These are phyloP conservation scores for Athalia circularis DNA, from an alignment of 2,888 invertebrate species.

Conservation along the genomic window DNA sequence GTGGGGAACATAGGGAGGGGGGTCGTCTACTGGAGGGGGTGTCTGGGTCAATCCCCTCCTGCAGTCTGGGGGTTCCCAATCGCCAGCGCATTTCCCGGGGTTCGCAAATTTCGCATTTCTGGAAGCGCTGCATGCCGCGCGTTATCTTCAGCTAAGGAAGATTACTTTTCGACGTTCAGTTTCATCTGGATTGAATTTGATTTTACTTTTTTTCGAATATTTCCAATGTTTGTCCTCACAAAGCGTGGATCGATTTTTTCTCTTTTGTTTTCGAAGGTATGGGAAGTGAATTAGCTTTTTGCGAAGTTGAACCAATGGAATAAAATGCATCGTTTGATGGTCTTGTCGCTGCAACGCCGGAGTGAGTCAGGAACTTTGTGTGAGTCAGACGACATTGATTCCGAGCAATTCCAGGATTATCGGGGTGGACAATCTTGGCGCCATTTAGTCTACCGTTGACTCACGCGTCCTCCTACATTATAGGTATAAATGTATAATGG, in stretches of 20 bases:
- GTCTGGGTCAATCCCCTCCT: constrained; percentile 74
- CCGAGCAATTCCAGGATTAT: constrained; percentile 27
- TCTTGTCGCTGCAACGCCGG: background rate
- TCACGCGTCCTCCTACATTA: constrained; percentile 15
- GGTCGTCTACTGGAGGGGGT: constrained; percentile 71
- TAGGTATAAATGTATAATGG: background rate
- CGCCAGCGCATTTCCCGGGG: constrained; percentile 72
- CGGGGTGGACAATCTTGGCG: constrained; percentile 40
- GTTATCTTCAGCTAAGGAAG: too few species aligned
- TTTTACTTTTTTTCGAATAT: too few species aligned
- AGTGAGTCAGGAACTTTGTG: constrained; percentile 24
- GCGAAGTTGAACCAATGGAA: background rate
- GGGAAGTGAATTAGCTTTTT: background rate
- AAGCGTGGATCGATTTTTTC: too few species aligned
- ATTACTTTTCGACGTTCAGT: too few species aligned
- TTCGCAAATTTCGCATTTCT: constrained; percentile 58
- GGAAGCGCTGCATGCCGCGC: too few species aligned
- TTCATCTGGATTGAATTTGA: too few species aligned
- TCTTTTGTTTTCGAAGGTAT: background rate
- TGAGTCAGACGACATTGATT: constrained; percentile 26
- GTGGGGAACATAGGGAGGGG: constrained; percentile 57
- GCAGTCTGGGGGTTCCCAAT: constrained; percentile 69
- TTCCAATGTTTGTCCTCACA: too few species aligned
- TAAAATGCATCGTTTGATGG: background rate
- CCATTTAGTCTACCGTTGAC: constrained; percentile 42